Evolutionary conservation across 1,140 invertebrate species (phyloP).

Genomic region (Hyphantria cunea): DNA sequence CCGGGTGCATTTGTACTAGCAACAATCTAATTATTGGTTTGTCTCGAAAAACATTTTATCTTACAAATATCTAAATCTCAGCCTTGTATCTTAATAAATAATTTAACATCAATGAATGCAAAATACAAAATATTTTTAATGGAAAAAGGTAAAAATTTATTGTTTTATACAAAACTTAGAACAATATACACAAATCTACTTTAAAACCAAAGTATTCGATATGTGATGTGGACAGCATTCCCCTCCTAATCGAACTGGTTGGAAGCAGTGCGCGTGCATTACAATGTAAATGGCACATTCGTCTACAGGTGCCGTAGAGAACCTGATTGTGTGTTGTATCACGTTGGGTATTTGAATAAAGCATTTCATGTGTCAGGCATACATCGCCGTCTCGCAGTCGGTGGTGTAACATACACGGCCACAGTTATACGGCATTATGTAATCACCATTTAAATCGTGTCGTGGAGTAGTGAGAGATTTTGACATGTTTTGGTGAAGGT

Average conservation of each 20-base stretch:
- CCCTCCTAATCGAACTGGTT: constrained; percentile 71
- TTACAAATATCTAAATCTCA: too few relatives aligned
- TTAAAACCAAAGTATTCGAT: constrained; percentile 20
- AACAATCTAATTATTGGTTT: constrained; percentile 31
- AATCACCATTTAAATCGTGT: constrained; percentile 16
- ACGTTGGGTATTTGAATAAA: constrained; percentile 37
- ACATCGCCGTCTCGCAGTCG: constrained; percentile 38
- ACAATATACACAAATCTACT: constrained; percentile 15
- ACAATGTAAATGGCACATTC: constrained; percentile 77
- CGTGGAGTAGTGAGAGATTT: constrained; percentile 25
- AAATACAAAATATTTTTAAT: too few relatives aligned
- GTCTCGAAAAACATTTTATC: too few relatives aligned
- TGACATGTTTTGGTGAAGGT: constrained; percentile 35
- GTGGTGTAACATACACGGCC: not conserved
- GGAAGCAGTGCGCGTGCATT: constrained; percentile 64
- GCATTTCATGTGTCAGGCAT: constrained; percentile 37
- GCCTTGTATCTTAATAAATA: too few relatives aligned
- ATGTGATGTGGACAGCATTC: constrained; percentile 65
- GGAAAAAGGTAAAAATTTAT: too few relatives aligned
- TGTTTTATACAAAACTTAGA: not conserved
- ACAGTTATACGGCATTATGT: constrained; percentile 23
- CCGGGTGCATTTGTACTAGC: constrained; percentile 43
- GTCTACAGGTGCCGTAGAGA: constrained; percentile 65
- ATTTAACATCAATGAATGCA: too few relatives aligned
- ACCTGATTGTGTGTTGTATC: constrained; percentile 50